These are phyloP conservation scores for Tragelaphus strepsiceros DNA, from an alignment of 2,113 vertebrate species.

Conservation along the genomic window DNA sequence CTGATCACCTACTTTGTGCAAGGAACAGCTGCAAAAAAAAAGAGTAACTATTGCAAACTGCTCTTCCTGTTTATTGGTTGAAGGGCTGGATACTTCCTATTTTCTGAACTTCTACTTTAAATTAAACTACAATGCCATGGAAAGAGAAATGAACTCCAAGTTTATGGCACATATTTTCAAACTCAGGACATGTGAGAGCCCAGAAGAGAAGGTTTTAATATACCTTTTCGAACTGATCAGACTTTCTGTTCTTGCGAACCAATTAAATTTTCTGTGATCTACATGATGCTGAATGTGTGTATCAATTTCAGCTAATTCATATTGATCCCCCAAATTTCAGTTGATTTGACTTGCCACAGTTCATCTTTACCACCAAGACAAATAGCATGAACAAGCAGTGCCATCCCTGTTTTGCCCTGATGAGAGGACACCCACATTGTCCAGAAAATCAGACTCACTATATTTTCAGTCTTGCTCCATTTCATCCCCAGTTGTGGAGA, in stretches of 20 bases:
- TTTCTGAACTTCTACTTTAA: not conserved
- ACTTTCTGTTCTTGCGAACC: not conserved
- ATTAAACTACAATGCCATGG: not conserved
- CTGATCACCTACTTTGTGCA: not conserved
- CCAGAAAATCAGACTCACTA: not conserved
- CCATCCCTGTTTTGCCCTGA: not conserved
- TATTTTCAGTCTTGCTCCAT: constrained; percentile 39
- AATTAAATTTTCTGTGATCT: not conserved
- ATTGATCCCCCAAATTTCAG: not conserved
- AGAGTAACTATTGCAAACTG: not conserved
- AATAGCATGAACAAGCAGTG: fast-evolving
- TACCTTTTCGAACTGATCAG: not conserved
- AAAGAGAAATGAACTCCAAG: not conserved
- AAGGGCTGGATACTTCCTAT: fast-evolving
- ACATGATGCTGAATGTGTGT: not conserved
- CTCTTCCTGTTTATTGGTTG: not conserved
- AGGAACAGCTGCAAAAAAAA: not conserved
- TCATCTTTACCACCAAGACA: not conserved
- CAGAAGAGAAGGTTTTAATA: not conserved
- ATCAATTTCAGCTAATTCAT: not conserved
- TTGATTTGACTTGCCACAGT: not conserved
- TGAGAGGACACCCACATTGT: not conserved
- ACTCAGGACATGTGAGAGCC: not conserved
- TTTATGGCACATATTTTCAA: not conserved
- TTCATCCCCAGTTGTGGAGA: constrained; percentile 11